These are phyloP conservation scores for Dendrocincla fuliginosa DNA, from an alignment of 2,797 vertebrate species.

Conservation along the genomic window DNA sequence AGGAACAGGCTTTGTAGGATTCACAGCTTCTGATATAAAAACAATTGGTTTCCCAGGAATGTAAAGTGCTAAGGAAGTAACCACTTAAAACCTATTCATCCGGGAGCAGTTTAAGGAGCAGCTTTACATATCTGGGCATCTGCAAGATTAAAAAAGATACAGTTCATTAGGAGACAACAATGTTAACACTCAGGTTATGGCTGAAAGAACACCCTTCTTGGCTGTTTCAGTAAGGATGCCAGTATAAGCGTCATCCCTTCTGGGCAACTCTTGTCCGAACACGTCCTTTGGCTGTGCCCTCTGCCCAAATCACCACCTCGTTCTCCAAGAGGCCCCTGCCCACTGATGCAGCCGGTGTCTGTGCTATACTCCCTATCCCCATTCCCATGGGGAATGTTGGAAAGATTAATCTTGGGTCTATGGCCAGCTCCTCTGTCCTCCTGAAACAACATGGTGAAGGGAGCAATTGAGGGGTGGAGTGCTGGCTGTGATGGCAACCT, in stretches of 20 bases:
- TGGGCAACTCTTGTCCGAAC: background rate
- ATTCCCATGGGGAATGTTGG: background rate
- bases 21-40: slow-evolving; percentile 57
- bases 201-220: background rate
- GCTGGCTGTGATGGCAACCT: background rate
- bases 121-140: slow-evolving; percentile 21
- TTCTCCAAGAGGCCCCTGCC: background rate
- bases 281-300: background rate
- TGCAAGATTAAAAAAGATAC: slow-evolving; percentile 4
- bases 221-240: background rate
- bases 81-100: slow-evolving; percentile 45
- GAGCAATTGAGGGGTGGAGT: background rate
- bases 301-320: background rate
- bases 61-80: slow-evolving; percentile 54
- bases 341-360: background rate
- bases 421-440: background rate
- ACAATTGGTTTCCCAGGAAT: slow-evolving; percentile 62
- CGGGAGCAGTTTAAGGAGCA: slow-evolving; percentile 18
- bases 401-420: background rate
- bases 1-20: slow-evolving; percentile 28
- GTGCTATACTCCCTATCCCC: background rate
- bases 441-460: background rate
- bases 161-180: slow-evolving; percentile 15
- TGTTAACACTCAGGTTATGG: background rate
- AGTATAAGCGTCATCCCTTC: background rate